Conservation (phyloP, 2,888 invertebrate genomes). For the Morpho achilles region DNA sequence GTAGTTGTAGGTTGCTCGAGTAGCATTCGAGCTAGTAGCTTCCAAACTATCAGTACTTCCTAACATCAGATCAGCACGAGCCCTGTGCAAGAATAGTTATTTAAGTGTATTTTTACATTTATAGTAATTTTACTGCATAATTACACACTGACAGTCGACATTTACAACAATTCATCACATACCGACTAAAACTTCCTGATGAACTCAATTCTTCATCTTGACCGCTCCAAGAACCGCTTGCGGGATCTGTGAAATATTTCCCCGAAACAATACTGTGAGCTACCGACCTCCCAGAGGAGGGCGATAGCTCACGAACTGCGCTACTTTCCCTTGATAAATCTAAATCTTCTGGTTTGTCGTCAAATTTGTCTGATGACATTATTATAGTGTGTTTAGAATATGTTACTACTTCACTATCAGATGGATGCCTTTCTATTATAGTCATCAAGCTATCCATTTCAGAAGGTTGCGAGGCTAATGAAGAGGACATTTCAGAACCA, state of each 20-base stretch:
- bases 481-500: slow-evolving; percentile 75
- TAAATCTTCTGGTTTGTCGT: slow-evolving; percentile 65
- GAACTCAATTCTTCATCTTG: slow-evolving; percentile 76
- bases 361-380: slow-evolving; percentile 38
- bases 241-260: slow-evolving; percentile 78
- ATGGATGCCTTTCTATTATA: slow-evolving; percentile 58
- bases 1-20: slow-evolving; percentile 90
- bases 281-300: slow-evolving; percentile 72
- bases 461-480: slow-evolving; percentile 72
- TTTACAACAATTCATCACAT: slow-evolving; percentile 18
- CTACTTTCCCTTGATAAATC: slow-evolving; percentile 66
- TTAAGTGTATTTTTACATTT: too few species aligned
- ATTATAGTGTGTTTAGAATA: slow-evolving; percentile 57
- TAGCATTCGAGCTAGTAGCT: slow-evolving; percentile 88
- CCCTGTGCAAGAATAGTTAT: slow-evolving; percentile 31
- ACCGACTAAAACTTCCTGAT: slow-evolving; percentile 75
- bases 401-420: slow-evolving; percentile 71
- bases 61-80: slow-evolving; percentile 75
- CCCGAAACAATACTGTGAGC: slow-evolving; percentile 71
- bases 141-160: background rate
- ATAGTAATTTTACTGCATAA: background rate
- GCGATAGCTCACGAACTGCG: slow-evolving; percentile 68
- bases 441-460: slow-evolving; percentile 74
- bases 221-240: slow-evolving; percentile 77
- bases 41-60: slow-evolving; percentile 87